Conservation (phyloP, 2,113 vertebrate species). For the Xiphophorus couchianus region DNA sequence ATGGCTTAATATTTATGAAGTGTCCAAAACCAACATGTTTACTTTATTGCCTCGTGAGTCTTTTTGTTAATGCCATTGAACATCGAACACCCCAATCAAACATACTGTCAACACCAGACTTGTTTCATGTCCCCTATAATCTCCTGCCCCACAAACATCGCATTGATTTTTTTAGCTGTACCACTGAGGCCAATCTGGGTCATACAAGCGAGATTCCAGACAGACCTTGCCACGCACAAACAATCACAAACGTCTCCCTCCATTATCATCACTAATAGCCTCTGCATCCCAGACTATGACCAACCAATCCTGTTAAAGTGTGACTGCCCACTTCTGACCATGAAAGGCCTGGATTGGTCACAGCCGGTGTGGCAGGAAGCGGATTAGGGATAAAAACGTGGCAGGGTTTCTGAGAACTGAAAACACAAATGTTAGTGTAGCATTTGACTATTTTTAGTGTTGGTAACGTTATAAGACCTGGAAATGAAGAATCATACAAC, state of each 20-base stretch:
- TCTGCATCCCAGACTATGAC: slow-evolving; percentile 47
- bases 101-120: slow-evolving; percentile 33
- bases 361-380: slow-evolving; percentile 62
- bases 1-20: neutral
- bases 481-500: slow-evolving; percentile 1
- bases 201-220: slow-evolving; percentile 43
- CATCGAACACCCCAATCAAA: slow-evolving; percentile 21
- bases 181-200: slow-evolving; percentile 55
- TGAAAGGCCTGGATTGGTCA: slow-evolving; percentile 74
- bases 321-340: slow-evolving; percentile 64
- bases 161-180: slow-evolving; percentile 45
- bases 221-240: slow-evolving; percentile 22
- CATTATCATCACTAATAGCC: slow-evolving; percentile 61
- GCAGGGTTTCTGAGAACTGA: slow-evolving; percentile 57
- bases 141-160: slow-evolving; percentile 24
- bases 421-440: slow-evolving; percentile 28
- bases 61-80: neutral
- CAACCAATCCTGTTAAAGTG: slow-evolving; percentile 73
- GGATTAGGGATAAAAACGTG: slow-evolving; percentile 70
- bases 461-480: slow-evolving; percentile 22
- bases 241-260: slow-evolving; percentile 49
- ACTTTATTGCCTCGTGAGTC: neutral
- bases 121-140: slow-evolving; percentile 43
- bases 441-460: slow-evolving; percentile 24
- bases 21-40: neutral